Evolutionary conservation across 2,888 invertebrate species (phyloP), one percentile per base, ranked within the genome.

Genomic region (Asteroscopus sphinx): DNA sequence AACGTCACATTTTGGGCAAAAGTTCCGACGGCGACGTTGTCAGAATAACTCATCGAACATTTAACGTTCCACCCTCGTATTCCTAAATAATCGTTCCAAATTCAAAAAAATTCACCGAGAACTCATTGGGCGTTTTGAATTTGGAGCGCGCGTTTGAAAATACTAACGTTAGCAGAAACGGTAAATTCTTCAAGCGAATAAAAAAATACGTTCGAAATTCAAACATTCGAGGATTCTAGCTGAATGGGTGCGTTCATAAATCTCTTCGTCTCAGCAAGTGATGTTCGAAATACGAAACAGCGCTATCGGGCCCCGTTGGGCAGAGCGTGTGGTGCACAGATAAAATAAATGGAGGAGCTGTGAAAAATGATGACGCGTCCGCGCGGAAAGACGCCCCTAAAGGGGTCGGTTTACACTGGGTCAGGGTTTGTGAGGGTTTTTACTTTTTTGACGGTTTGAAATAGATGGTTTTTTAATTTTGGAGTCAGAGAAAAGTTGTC

Each of bases 311-410:
- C 77, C 79, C 80, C 77, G 82, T 77, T 83, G 87, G 87, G 83
- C 88, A 85, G 86, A 86, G 91, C 89, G 92, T 93, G 93, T 83
- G 90, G 87, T 86, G 90, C 88, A 81, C 91, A 91, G 93, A 94
- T 94, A 94, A 94, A 93, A 93, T 92, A 93, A 93, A 93, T 93
- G 93, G 92, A 88, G 90, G 84, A 87, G 82, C 88, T 79, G 89
- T 94, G 93, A 93, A 93, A 94, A 93, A 94, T 93, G 93, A 93
- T 90, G 92, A 89, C 89, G 88, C 88, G 90, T 70, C 88, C 85
- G 88, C 85, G 90, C 83, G 92, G 92, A 92, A 90, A 90, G 87
- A 87, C 87, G 82, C 82, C 75, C 81, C 82, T 81, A 87, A 89
- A 88, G 90, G 90, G 91, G 88, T 88, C 85, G 83, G 60, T 73